Evolutionary conservation across 2,888 invertebrate species (phyloP), one percentile per base, ranked within the genome.

Genomic region (Panopea generosa): DNA sequence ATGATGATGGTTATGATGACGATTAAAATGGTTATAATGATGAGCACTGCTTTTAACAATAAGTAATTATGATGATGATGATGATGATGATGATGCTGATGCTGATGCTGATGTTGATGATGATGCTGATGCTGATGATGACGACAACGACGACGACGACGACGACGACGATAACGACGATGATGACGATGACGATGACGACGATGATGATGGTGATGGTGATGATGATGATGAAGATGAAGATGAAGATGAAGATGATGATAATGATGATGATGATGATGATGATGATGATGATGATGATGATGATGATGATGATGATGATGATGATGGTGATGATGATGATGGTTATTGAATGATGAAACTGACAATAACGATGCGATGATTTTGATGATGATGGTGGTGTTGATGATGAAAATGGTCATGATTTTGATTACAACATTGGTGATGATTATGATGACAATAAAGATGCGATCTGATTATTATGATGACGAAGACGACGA

Each of bases 241-340:
- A 7, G 49, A 49, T n/a, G 49, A 49, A 7, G 49, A 49, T n/a
- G 49, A 53, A 9, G 26, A 22, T 22, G 53, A 53, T 53, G 53
- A 53, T 53, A 26, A 53, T 53, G 20, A 53, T 53, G 26, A 53
- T 53, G 53, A 53, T 53, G 53, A 53, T 53, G 53, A 53, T 53
- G 53, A 53, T 53, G 53, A 53, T 53, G 53, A 53, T 53, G 53
- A 53, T 53, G 53, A 53, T 53, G 53, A 53, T 53, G 53, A 53
- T 53, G 53, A 53, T 53, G 26, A 53, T 53, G 53, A 53, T 53
- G 53, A 53, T 53, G 53, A 53, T 53, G 53, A 53, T 53, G 26
- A 53, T 53, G 53, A 53, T 53, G 53, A 53, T 53, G 53, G 24
- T 53, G 53, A 53, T 53, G 26, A 53, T 53, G 53, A 53, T 53